Base-by-base conservation (phyloP, 2,797 vertebrate genomes). In the Bovichtus diacanthus region DNA sequence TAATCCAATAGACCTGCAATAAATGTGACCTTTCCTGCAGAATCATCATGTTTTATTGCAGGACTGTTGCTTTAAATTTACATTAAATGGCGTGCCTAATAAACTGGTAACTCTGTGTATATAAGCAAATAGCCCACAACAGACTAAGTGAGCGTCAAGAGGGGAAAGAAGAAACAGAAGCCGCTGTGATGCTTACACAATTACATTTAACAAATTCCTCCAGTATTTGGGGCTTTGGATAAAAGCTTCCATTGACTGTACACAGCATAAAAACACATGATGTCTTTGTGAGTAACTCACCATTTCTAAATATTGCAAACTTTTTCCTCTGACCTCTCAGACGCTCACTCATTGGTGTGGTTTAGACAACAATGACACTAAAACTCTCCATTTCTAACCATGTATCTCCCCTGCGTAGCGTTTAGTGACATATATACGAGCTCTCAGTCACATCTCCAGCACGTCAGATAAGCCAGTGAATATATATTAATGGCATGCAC, bases 331-430 rank as follows among this genome's bases (percentile, higher is more conserved):
- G 3, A 50, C 71, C 59, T 74, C 70, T 74, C 70, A 69, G 80
- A 50, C 2, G 38, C 70, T 83, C 75, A 56, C 80, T 81, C 4
- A 34, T n/a, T 58, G 25, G 34, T 36, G 10, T 53, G 44, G 15
- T 78, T 83, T 31, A 67, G 21, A 41, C 44, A 31, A 62, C 38
- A 56, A 2, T 21, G 10, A 70, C 29, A 86, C 79, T 81, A 82
- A 87, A 82, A 51, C 2, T n/a, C 19, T 54, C 19, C 50, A 84
- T 89, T 77, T 83, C 76, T 85, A 88, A 89, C 69, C 69, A 36
- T 19, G 31, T 31, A 73, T 54, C 51, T 64, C 51, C 36, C 54
- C 23, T 34, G 9, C 64, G 44, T 38, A 54, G 55, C 34, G 15
- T 41, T 51, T 70, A 59, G 56, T 58, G 47, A 56, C 34, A 36